These are phyloP conservation scores for Ryuthela nishihirai DNA, from an alignment of 2,888 invertebrate genomes.

Conservation along the genomic window DNA sequence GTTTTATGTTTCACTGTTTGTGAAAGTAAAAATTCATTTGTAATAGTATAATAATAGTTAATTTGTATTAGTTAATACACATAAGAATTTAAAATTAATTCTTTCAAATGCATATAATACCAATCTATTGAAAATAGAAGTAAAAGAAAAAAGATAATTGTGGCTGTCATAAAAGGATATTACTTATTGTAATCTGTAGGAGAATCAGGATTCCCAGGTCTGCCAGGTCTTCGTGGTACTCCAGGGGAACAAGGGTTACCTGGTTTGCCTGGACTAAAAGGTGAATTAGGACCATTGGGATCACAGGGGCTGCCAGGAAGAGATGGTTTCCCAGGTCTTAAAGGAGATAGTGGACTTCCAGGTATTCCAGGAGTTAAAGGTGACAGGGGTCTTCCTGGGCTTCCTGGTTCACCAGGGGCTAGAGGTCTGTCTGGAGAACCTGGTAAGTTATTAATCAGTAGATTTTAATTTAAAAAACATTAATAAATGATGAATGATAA, in stretches of 20 bases:
- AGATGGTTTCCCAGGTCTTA: conserved; percentile 32
- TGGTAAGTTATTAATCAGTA: conserved; percentile 10
- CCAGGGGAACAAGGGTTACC: conserved; percentile 38
- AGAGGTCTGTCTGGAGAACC: conserved; percentile 73
- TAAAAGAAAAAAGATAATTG: too few relatives aligned
- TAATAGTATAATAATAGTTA: too few relatives aligned
- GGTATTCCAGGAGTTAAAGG: conserved; percentile 73
- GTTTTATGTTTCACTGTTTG: too few relatives aligned
- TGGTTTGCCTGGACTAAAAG: conserved; percentile 42
- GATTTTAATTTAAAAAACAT: not conserved
- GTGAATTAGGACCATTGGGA: conserved; percentile 67
- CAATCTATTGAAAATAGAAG: too few relatives aligned
- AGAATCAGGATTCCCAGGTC: conserved; percentile 40
- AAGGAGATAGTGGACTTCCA: conserved; percentile 30
- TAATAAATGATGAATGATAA: too few relatives aligned
- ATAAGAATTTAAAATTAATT: too few relatives aligned
- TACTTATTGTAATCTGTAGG: conserved; percentile 19
- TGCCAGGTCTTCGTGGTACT: conserved; percentile 40
- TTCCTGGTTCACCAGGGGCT: conserved; percentile 71
- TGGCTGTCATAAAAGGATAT: too few relatives aligned
- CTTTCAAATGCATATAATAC: too few relatives aligned
- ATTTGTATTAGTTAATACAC: too few relatives aligned
- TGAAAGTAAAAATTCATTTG: too few relatives aligned
- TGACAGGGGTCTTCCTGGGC: conserved; percentile 79
- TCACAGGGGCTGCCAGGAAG: conserved; percentile 69